Base-by-base conservation (phyloP, 2,888 invertebrate genomes). In the Sipunculus nudus region DNA sequence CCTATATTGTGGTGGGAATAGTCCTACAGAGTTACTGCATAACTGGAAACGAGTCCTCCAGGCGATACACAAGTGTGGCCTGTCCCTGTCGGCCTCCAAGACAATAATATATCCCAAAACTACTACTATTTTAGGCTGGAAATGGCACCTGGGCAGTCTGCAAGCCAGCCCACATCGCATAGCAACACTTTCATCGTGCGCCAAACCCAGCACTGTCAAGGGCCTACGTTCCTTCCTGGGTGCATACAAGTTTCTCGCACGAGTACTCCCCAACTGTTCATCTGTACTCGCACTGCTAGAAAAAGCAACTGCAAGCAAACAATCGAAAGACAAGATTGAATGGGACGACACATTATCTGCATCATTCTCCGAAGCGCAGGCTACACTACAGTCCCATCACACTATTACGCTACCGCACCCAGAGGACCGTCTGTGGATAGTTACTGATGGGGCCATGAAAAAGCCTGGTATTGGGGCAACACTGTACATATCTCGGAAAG, bases 101-200 rank as follows among this genome's bases (percentile, higher is more conserved):
- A 65, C 61, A 29, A n/a, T 50, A 35, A 60, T 55, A 13, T 55
- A 32, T 35, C 61, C 56, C 6, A 39, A 10, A 41, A 19, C 38
- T 13, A 40, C 50, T 28, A 53, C 35, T 25, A 55, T 66, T n/a
- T 53, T 68, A 3, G 61, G 66, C 10, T 67, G 64, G 64, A 43
- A 61, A 6, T 68, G 68, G 66, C 23, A 13, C 10, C 26, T 61
- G 4, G 63, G 68, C 16, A 64, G 53, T 19, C 43, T 64, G 16
- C 26, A 32, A 16, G 63, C 64, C 35, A 61, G 61, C 26, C 50
- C 60, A 13, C 66, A 68, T 39, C 35, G 3, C 16, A 39, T 59
- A 8, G 19, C 48, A 6, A 35, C 48, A 2, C 35, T 59, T 19
- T 46, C 55, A 1, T 8, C 26, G 3, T 61, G 61, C 21, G 26